Evolutionary conservation across 1,140 invertebrate species (phyloP).

Genomic region (Microplitis demolitor): DNA sequence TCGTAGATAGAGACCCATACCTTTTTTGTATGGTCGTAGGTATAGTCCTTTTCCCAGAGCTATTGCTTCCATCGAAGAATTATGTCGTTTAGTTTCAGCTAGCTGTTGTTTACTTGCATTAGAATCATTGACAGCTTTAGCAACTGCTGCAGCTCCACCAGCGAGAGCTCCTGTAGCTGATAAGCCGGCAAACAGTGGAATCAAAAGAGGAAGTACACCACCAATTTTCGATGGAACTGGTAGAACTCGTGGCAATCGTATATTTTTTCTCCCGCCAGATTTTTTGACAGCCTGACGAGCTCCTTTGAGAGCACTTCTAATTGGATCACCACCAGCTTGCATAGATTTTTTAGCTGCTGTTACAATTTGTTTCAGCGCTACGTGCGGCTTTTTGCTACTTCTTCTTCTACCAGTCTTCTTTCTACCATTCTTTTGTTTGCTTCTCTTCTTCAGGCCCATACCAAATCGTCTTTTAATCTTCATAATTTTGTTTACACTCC

Average conservation of each 20-base stretch:
- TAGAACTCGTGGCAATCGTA: background rate
- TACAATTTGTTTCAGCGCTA: no score
- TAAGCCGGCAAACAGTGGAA: no score
- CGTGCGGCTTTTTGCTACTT: no score
- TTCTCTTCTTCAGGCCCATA: no score
- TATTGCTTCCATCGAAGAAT: slow-evolving; percentile 43
- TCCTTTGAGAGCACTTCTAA: background rate
- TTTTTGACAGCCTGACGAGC: slow-evolving; percentile 1
- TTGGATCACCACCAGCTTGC: background rate
- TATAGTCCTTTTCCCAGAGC: slow-evolving; percentile 41
- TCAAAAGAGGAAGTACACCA: slow-evolving; percentile 21
- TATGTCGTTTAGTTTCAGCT: background rate
- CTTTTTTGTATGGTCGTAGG: slow-evolving; percentile 43
- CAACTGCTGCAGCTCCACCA: background rate
- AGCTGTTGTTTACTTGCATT: no score
- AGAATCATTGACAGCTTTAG: no score
- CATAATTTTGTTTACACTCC: background rate
- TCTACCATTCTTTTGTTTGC: no score
- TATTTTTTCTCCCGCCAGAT: background rate
- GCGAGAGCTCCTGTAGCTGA: background rate
- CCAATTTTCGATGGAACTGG: slow-evolving; percentile 19
- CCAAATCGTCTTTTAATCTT: background rate
- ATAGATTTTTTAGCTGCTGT: no score
- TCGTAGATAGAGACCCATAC: slow-evolving; percentile 26
- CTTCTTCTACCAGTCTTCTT: no score